phyloP scores from a whole-genome alignment of 2,797 vertebrate genomes.

The Strix occidentalis region DNA sequence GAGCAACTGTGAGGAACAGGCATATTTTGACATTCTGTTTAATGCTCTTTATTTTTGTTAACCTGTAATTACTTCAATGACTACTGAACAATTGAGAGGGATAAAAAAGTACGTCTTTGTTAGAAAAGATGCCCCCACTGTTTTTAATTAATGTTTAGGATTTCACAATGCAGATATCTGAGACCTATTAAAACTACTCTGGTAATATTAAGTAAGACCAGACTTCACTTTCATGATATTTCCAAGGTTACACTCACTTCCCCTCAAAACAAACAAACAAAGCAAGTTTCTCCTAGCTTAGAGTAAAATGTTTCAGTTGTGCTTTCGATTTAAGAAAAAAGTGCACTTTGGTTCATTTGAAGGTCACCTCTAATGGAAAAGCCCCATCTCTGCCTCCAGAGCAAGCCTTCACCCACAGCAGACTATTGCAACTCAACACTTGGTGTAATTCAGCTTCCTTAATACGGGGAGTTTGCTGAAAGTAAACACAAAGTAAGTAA shows the following conservation, averaged over 20 bases:
- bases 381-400: not conserved
- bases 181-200: conserved; percentile 6
- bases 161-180: conserved; percentile 11
- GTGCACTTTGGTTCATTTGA: not conserved
- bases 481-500: not conserved
- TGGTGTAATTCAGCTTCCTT: not conserved
- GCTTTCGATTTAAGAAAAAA: not conserved
- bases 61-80: conserved; percentile 20
- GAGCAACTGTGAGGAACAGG: conserved; percentile 11
- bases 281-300: not conserved
- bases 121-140: not conserved
- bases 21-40: conserved; percentile 51
- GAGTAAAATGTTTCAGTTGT: not conserved
- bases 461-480: not conserved
- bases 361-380: not conserved
- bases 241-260: not conserved
- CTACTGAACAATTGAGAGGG: not conserved
- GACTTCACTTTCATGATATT: not conserved
- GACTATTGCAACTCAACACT: not conserved
- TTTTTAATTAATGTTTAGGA: conserved; percentile 51
- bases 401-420: not conserved
- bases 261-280: conserved; percentile 8
- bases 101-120: conserved; percentile 1
- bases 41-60: conserved; percentile 43
- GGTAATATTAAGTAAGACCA: conserved; percentile 7